phyloP scores from a whole-genome alignment of 2,797 vertebrate genomes.

The Thunnus albacares region DNA sequence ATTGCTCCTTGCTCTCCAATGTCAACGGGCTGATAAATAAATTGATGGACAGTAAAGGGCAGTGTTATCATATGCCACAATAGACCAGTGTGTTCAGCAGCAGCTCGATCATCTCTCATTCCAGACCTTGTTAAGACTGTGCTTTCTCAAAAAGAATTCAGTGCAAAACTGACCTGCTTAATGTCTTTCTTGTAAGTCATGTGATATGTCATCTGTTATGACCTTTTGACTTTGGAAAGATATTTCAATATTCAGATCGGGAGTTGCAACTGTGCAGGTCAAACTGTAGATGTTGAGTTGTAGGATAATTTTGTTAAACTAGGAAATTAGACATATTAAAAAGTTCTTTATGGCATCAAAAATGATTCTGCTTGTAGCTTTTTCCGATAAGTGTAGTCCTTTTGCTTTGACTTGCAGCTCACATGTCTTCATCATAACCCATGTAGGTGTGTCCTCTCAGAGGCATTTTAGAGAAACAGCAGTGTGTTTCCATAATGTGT shows the following conservation, averaged over 20 bases:
- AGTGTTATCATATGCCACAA: constrained; percentile 75
- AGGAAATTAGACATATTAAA: too few relatives aligned
- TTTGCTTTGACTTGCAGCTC: background rate
- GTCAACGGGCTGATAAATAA: constrained; percentile 77
- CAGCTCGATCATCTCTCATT: constrained; percentile 14
- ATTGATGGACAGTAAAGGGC: constrained; percentile 77
- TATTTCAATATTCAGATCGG: background rate
- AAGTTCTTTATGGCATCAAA: too few relatives aligned
- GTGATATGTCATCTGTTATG: background rate
- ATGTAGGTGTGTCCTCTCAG: constrained; percentile 6
- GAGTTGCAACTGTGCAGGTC: background rate
- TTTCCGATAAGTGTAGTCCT: background rate
- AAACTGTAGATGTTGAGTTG: background rate
- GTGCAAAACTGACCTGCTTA: background rate
- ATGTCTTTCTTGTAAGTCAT: background rate
- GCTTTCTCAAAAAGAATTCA: background rate
- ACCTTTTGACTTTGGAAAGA: constrained; percentile 3
- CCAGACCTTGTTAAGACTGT: background rate
- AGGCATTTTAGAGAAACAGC: constrained; percentile 2
- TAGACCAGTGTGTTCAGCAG: constrained; percentile 40
- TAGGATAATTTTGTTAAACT: background rate
- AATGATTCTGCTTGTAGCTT: too few relatives aligned
- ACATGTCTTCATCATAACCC: background rate
- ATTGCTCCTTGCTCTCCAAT: constrained; percentile 66
- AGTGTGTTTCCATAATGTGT: constrained; percentile 8